Evolutionary conservation across 2,797 vertebrate species (phyloP), one percentile per base, ranked within the genome.

Genomic region (Cuculus canorus): DNA sequence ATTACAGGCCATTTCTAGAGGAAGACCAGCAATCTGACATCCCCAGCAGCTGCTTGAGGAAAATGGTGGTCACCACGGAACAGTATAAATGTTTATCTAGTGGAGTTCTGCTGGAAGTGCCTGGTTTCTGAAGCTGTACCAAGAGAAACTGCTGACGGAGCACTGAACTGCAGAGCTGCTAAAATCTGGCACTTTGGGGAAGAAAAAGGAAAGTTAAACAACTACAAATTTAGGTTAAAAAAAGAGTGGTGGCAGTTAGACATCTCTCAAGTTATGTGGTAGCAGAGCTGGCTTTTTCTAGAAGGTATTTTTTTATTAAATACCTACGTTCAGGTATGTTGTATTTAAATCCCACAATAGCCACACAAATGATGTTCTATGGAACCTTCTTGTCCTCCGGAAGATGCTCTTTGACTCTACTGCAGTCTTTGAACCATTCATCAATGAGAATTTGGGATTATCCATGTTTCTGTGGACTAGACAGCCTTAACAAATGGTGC

Each of bases 371-470:
- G 50, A 9, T 0, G 0, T 63, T 56, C 14, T 23, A 37, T 32
- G 54, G 11, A 73, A 32, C 17, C 17, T 47, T 88, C 21, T 41
- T 0, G 5, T 82, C 53, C 41, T 84, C 35, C 52, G 48, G 60
- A 87, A 50, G 47, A 57, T 32, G 10, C 10, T 54, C 25, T 71
- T 56, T 3, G 1, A 70, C 28, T 30, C 37, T 28, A 2, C 23
- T 3, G 2, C 25, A 41, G 32, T 71, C 37, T 75, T 56, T 30
- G 19, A 43, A 75, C 5, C 0, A 0, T 30, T 79, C 4, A 1
- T 73, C 47, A 56, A 8, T 23, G 52, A n/a, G 39, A 59, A 0
- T 69, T 69, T 53, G n/a, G 7, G 8, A 47, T 81, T 24, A 15
- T 50, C 11, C 9, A 1, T 17, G 4, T 60, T 77, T 64, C 45